A percentile compares a stretch with the other conserved stretches of the same genome.
Evolutionary conservation across 2,113 vertebrate genomes (phyloP).

Genomic region (Tupaia tana): DNA sequence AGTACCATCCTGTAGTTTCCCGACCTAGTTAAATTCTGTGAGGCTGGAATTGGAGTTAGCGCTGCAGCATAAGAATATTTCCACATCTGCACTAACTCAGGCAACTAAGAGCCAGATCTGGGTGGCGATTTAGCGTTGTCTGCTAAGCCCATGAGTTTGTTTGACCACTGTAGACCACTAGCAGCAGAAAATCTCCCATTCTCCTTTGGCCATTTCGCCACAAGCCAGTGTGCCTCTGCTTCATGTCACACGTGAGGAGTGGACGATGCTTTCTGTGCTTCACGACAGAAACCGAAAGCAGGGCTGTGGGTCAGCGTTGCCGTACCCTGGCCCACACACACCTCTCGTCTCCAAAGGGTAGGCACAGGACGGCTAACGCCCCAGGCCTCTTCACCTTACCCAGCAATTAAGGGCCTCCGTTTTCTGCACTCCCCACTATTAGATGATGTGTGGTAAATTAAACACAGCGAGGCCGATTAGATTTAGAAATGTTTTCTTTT

Average conservation of each 20-base stretch:
- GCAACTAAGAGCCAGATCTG: slow-evolving; percentile 31
- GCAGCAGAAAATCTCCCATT: slow-evolving; percentile 44
- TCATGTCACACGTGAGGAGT: neutral
- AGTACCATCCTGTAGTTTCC: neutral
- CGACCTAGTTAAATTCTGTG: slow-evolving; percentile 31
- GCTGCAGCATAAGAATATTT: neutral
- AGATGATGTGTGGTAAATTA: neutral
- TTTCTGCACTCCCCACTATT: neutral
- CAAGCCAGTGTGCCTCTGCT: neutral
- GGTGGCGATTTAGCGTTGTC: slow-evolving; percentile 1
- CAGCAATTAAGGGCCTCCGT: neutral
- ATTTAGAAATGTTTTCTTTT: slow-evolving; percentile 45
- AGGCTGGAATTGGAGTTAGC: neutral
- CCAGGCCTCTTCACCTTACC: neutral
- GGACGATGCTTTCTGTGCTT: neutral
- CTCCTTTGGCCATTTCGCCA: neutral
- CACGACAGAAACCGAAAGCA: slow-evolving; percentile 61
- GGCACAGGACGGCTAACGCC: neutral
- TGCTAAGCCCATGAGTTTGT: neutral
- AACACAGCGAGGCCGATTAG: neutral
- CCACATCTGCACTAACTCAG: slow-evolving; percentile 39
- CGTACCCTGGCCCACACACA: neutral
- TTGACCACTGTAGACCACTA: neutral
- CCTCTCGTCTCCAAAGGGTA: neutral
- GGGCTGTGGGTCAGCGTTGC: neutral